phyloP scores from a whole-genome alignment of 2,888 invertebrate species.

The Drosophila falleni region DNA sequence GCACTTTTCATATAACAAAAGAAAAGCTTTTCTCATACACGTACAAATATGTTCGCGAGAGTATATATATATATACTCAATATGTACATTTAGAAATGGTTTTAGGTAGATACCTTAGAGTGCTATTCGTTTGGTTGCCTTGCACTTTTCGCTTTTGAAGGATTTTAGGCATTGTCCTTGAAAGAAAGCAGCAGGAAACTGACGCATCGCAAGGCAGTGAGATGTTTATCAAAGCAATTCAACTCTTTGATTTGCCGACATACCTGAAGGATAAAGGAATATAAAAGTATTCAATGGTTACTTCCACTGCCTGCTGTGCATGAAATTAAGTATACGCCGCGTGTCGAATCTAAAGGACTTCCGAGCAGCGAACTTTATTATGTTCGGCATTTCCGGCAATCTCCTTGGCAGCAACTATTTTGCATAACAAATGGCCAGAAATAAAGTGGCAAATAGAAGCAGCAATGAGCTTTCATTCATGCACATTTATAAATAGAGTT shows the following conservation, averaged over 20 bases:
- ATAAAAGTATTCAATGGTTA: constrained; percentile 9
- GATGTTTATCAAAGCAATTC: constrained; percentile 62
- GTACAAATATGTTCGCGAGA: background rate
- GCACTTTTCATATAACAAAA: constrained; percentile 56
- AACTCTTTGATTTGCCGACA: constrained; percentile 50
- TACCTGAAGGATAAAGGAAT: constrained; percentile 11
- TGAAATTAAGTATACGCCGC: constrained; percentile 42
- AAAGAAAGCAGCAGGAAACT: constrained; percentile 20
- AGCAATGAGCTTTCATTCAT: constrained; percentile 11
- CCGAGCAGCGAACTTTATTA: no score
- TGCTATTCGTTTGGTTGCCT: constrained; percentile 23
- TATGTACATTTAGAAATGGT: background rate
- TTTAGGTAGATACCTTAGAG: constrained; percentile 14
- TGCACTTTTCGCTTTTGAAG: constrained; percentile 35
- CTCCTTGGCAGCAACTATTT: constrained; percentile 13
- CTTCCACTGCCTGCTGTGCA: constrained; percentile 20
- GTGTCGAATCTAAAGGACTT: constrained; percentile 4
- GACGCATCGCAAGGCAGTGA: constrained; percentile 12
- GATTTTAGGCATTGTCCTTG: constrained; percentile 37
- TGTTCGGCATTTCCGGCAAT: constrained; percentile 1
- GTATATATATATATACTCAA: background rate
- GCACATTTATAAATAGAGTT: background rate
- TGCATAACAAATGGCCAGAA: constrained; percentile 29
- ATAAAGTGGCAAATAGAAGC: constrained; percentile 1
- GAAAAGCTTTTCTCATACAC: constrained; percentile 64